Percentiles rank a stretch among this genome's conserved stretches.
These are phyloP conservation scores for Phrynocephalus forsythii DNA, from an alignment of 2,797 vertebrate genomes.

Conservation along the genomic window DNA sequence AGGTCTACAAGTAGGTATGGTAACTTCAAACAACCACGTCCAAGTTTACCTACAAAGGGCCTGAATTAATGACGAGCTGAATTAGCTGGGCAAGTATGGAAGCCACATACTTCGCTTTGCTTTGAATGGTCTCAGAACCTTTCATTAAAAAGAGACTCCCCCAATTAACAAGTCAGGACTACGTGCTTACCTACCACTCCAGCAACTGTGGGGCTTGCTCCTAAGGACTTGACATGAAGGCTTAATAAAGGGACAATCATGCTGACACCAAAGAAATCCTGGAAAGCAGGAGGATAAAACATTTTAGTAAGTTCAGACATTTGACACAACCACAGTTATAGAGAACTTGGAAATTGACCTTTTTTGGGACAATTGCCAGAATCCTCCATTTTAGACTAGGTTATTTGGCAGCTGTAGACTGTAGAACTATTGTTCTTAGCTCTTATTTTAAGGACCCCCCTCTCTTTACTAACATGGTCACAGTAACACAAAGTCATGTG, in stretches of 20 bases:
- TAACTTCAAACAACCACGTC: not conserved
- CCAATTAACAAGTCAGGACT: not conserved
- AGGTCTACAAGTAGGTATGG: not conserved
- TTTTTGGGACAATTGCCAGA: no score
- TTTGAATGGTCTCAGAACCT: not conserved
- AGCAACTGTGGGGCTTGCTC: constrained; percentile 91
- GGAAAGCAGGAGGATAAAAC: constrained; percentile 42
- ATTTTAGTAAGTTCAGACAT: not conserved
- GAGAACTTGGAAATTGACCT: no score
- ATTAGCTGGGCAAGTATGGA: no score
- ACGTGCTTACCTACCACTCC: constrained; percentile 89
- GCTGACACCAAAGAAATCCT: constrained; percentile 98
- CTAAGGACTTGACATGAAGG: constrained; percentile 92
- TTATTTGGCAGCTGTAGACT: not conserved
- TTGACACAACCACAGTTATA: no score
- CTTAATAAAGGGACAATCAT: constrained; percentile 94
- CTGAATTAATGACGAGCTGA: no score
- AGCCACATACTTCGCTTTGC: no score
- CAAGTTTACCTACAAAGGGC: not conserved
- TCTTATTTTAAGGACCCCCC: not conserved
- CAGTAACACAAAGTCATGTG: not conserved
- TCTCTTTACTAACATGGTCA: not conserved
- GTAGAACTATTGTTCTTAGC: not conserved
- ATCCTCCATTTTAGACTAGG: no score
- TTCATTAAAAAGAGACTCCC: not conserved